Percentiles rank a stretch among this genome's conserved stretches.
phyloP scores from a whole-genome alignment of 1,140 invertebrate genomes.

The Cecropterus lyciades region DNA sequence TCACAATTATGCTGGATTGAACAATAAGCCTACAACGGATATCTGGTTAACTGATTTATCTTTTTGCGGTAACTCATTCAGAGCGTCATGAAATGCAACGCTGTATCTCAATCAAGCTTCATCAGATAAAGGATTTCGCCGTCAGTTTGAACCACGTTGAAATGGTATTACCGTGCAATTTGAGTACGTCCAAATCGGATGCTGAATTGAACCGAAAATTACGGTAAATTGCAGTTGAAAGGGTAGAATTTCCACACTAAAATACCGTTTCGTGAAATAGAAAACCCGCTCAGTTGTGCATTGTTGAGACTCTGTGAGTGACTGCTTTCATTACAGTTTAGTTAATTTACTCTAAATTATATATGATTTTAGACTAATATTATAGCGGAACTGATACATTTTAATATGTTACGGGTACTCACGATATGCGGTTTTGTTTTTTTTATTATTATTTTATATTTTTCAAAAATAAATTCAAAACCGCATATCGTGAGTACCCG shows the following conservation, averaged over 20 bases:
- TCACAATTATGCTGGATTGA: too few relatives aligned
- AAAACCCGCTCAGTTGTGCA: slow-evolving; percentile 8
- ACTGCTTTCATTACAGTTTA: slow-evolving; percentile 1
- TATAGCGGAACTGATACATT: too few relatives aligned
- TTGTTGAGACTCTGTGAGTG: slow-evolving; percentile 10
- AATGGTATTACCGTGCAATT: slow-evolving; percentile 31
- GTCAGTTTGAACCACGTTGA: slow-evolving; percentile 14
- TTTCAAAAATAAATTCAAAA: too few relatives aligned
- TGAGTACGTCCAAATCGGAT: slow-evolving; percentile 27
- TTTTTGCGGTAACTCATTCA: too few relatives aligned
- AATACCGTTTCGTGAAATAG: slow-evolving; percentile 20
- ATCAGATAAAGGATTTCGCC: slow-evolving; percentile 17
- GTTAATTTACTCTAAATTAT: too few relatives aligned
- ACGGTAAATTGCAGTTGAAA: slow-evolving; percentile 43
- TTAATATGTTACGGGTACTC: too few relatives aligned
- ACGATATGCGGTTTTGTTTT: too few relatives aligned
- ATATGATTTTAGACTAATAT: too few relatives aligned
- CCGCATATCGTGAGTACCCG: too few relatives aligned
- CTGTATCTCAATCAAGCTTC: slow-evolving; percentile 1
- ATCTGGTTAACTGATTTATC: too few relatives aligned
- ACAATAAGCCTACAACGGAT: too few relatives aligned
- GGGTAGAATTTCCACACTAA: slow-evolving; percentile 43
- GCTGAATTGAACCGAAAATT: slow-evolving; percentile 29
- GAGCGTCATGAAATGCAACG: not conserved
- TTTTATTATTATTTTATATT: too few relatives aligned